Conservation (phyloP, 1,140 invertebrate genomes). For the Eriosoma lanigerum region DNA sequence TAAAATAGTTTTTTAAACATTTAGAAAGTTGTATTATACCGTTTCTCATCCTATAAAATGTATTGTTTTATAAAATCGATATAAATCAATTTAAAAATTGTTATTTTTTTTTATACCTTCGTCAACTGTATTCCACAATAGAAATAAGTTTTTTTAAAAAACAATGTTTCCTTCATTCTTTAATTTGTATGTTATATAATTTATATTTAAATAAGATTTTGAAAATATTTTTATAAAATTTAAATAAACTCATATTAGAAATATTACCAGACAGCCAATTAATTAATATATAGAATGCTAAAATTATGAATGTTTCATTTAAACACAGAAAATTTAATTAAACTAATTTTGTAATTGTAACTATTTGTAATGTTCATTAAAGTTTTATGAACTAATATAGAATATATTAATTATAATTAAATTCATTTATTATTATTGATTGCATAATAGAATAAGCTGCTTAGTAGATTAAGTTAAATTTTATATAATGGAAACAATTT, state of each 20-base stretch:
- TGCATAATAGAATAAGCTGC: too few relatives aligned
- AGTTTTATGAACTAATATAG: background rate
- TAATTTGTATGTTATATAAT: slow-evolving; percentile 5
- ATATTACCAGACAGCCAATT: background rate
- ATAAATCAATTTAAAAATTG: slow-evolving; percentile 29
- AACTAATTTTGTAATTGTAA: slow-evolving; percentile 7
- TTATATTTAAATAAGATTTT: slow-evolving; percentile 15
- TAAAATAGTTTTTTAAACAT: background rate
- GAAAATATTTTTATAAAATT: background rate
- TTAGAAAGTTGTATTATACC: background rate
- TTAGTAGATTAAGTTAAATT: slow-evolving; percentile 2
- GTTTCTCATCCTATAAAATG: background rate
- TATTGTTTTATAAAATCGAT: background rate
- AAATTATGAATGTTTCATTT: slow-evolving; percentile 1
- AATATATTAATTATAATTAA: slow-evolving; percentile 29
- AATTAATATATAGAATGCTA: slow-evolving; percentile 12
- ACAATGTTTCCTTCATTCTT: background rate
- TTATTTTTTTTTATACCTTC: slow-evolving; percentile 33
- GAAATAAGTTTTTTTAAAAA: slow-evolving; percentile 43
- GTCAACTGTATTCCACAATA: slow-evolving; percentile 43
- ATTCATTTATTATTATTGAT: slow-evolving; percentile 17
- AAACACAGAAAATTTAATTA: background rate
- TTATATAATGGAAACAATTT: slow-evolving; percentile 26
- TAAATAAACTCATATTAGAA: slow-evolving; percentile 16
- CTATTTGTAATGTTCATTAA: background rate